Percentiles rank a stretch among this genome's conserved stretches.
Conservation (phyloP, 2,888 invertebrate genomes). For the Azorinus chamasolen region DNA sequence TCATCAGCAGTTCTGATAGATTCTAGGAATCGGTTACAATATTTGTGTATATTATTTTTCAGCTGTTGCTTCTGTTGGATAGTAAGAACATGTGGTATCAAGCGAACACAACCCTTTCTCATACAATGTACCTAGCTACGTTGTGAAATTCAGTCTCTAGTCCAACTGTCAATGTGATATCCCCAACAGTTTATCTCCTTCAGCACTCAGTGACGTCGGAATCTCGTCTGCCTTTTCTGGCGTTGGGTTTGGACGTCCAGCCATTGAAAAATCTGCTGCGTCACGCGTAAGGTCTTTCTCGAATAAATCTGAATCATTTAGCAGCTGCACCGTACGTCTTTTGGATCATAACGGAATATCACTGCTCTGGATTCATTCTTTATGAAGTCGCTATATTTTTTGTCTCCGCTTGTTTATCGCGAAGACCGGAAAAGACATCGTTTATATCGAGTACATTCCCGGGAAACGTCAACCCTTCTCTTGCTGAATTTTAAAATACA, state of each 20-base stretch:
- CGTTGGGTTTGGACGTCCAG: slow-evolving; percentile 1
- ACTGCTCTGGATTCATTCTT: no score
- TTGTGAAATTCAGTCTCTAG: background rate
- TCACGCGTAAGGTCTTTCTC: background rate
- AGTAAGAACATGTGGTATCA: no score
- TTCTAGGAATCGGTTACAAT: no score
- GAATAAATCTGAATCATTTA: background rate
- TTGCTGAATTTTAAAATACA: no score
- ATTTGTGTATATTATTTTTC: no score
- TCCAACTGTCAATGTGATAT: slow-evolving; percentile 1
- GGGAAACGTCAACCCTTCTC: no score
- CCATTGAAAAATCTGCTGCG: background rate
- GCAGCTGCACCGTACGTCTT: background rate
- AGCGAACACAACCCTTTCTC: background rate
- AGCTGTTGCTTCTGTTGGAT: no score
- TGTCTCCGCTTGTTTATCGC: no score
- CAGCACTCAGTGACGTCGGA: background rate
- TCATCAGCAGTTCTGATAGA: background rate
- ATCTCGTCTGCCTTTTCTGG: background rate
- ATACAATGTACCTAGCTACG: background rate
- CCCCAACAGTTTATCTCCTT: background rate
- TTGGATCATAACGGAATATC: background rate
- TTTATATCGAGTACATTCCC: no score
- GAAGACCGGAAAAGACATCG: no score
- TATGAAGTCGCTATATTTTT: no score